Conservation (phyloP, 2,797 vertebrate species). For the Fundulus diaphanus region DNA sequence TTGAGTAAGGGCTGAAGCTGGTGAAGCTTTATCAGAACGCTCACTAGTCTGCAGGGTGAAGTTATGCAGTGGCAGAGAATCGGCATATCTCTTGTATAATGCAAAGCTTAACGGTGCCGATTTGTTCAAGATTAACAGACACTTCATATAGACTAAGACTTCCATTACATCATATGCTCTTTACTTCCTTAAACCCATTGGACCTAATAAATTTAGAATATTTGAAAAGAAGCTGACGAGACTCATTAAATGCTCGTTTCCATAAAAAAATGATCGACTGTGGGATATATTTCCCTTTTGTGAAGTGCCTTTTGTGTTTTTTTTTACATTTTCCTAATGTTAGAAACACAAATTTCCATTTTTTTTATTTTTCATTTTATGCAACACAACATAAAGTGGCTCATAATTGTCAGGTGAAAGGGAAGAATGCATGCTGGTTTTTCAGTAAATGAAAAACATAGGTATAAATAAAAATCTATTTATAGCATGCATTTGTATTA, state of each 20-base stretch:
- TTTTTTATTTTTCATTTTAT: neutral
- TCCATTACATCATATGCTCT: slow-evolving; percentile 47
- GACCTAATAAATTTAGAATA: slow-evolving; percentile 5
- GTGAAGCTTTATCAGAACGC: slow-evolving; percentile 45
- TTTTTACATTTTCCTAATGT: neutral
- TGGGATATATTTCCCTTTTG: neutral
- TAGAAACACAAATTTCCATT: neutral
- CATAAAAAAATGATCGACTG: neutral
- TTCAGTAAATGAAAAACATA: no score
- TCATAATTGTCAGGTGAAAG: no score
- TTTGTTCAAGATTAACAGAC: slow-evolving; percentile 73
- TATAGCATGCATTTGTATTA: neutral
- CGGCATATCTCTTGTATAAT: slow-evolving; percentile 58
- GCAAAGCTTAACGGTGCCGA: slow-evolving; percentile 70
- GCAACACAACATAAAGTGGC: neutral
- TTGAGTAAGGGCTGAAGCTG: neutral
- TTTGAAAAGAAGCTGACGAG: neutral
- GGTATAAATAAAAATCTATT: no score
- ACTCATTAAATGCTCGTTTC: no score
- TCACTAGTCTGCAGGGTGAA: slow-evolving; percentile 56
- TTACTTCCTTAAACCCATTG: slow-evolving; percentile 20
- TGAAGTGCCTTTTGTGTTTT: neutral
- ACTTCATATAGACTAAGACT: slow-evolving; percentile 58
- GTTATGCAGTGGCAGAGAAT: slow-evolving; percentile 70
- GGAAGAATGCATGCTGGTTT: no score